A percentile compares a stretch with the other conserved stretches of the same genome.
These are phyloP conservation scores for Eueides isabella DNA, from an alignment of 1,140 invertebrate species.

Conservation along the genomic window DNA sequence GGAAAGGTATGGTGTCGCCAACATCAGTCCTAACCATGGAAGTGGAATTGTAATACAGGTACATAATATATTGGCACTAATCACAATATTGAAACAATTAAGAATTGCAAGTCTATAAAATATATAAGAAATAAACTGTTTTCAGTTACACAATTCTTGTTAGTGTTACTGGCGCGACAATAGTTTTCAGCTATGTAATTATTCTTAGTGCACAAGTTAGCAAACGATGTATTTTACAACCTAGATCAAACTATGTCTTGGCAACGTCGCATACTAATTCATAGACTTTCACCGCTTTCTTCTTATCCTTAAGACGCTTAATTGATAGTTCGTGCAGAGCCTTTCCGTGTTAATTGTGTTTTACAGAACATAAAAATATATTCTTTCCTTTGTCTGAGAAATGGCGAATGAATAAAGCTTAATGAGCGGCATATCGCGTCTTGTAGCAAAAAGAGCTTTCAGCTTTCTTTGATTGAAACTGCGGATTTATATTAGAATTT, in stretches of 20 bases:
- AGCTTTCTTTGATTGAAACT: neutral
- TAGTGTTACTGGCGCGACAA: neutral
- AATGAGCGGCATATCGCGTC: constrained; percentile 13
- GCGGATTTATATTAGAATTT: neutral
- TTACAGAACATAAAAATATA: constrained; percentile 25
- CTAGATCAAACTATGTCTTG: constrained; percentile 31
- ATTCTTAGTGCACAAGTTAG: neutral
- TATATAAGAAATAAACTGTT: neutral
- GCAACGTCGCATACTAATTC: constrained; percentile 33
- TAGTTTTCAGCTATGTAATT: neutral
- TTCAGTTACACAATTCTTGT: neutral
- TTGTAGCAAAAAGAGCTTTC: constrained; percentile 16
- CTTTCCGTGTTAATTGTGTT: constrained; percentile 31
- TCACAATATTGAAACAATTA: neutral
- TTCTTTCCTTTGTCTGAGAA: constrained; percentile 21
- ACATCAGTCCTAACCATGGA: too few relatives aligned
- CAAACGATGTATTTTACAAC: constrained; percentile 28
- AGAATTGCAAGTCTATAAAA: neutral
- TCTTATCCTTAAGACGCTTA: constrained; percentile 36
- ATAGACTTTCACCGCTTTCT: constrained; percentile 30
- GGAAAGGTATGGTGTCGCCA: too few relatives aligned
- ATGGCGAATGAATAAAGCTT: constrained; percentile 18
- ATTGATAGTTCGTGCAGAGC: constrained; percentile 30
- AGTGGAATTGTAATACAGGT: too few relatives aligned
- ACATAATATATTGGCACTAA: too few relatives aligned